Evolutionary conservation across 2,888 invertebrate genomes (phyloP), one percentile per base, ranked within the genome.

Genomic region (Clepsis dumicolana): DNA sequence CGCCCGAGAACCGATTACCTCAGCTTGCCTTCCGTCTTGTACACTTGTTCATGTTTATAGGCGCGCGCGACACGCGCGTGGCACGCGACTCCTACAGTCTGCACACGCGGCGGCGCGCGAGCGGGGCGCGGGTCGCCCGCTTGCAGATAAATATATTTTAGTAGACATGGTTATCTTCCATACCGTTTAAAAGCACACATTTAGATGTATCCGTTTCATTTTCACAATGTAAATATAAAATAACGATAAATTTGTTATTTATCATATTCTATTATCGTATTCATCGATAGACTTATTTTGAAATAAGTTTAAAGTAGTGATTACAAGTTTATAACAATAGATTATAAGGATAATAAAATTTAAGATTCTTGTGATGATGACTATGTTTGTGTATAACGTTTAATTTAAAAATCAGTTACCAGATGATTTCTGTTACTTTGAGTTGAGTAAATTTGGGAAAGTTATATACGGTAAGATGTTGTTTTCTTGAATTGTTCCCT

Each of bases 391-490:
- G 87, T 89, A 88, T 87, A 86, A 86, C 87, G 85, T 87, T 82
- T 91, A 89, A 89, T 90, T 91, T 91, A 90, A 91, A 80, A 73
- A 85, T 88, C 82, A 93, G 92, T 93, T 93, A 93, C 91, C 92
- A 91, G 84, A 87, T 80, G 79, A 86, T 82, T 89, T 93, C 87
- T 93, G 91, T 93, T 92, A 84, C 78, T 86, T 86, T 90, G 83
- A 87, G 83, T 90, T 90, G 90, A 93, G 93, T 93, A 93, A 93
- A 93, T 83, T 85, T 81, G 85, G 86, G 87, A 83, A 81, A 87
- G 86, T 88, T 87, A 88, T 87, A 87, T 87, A 85, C 75, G 82
- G 89, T 85, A 80, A 87, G 83, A 83, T 74, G 91, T 92, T 92
- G 93, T 93, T 93, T 93, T 91, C 81, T 88, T 90, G 78, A 75